These are phyloP conservation scores for Procambarus virginalis DNA, from an alignment of 1,140 invertebrate genomes.

Conservation along the genomic window DNA sequence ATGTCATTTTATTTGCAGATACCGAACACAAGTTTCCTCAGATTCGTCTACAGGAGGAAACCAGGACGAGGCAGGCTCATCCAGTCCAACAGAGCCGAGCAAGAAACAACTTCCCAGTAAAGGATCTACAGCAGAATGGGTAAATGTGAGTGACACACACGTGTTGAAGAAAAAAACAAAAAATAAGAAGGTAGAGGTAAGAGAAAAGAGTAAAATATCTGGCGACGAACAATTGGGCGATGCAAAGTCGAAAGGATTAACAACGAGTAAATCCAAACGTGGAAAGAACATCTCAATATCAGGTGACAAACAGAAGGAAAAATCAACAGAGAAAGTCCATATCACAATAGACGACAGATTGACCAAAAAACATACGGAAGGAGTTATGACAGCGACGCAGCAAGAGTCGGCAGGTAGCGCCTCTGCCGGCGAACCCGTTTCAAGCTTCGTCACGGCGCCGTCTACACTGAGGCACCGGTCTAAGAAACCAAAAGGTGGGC, in stretches of 20 bases:
- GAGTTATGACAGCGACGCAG: neutral
- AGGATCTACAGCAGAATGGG: neutral
- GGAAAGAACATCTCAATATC: neutral
- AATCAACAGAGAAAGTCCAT: neutral
- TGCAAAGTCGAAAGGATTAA: neutral
- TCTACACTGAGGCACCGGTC: neutral
- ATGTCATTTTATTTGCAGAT: neutral
- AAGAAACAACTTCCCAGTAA: neutral
- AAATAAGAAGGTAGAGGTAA: neutral
- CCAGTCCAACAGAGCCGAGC: neutral
- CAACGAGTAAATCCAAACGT: neutral
- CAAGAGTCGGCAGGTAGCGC: neutral
- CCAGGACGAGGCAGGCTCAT: neutral
- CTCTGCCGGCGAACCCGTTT: neutral
- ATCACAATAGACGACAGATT: neutral
- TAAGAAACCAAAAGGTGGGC: neutral
- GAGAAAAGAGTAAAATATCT: neutral
- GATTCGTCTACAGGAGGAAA: neutral
- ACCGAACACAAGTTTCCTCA: neutral
- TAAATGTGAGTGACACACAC: neutral
- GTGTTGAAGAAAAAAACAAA: neutral
- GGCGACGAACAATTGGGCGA: neutral
- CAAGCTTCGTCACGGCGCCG: constrained; percentile 2
- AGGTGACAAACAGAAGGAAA: neutral
- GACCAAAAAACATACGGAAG: neutral